Evolutionary conservation across 2,113 vertebrate genomes (phyloP).

Genomic region (Corythoichthys haematopterus): DNA sequence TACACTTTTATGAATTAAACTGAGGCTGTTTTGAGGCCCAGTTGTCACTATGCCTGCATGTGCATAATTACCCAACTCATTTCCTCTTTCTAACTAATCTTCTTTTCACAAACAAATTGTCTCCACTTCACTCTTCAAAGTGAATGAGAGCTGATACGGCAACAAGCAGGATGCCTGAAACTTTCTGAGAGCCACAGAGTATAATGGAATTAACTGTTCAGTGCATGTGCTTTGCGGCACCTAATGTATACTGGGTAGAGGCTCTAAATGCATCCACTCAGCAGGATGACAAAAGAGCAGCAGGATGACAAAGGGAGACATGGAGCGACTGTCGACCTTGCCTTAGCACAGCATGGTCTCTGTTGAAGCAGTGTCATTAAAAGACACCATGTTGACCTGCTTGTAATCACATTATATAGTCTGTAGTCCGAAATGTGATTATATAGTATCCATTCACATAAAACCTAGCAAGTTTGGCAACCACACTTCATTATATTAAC

Average conservation of each 20-base stretch:
- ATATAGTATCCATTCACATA: neutral
- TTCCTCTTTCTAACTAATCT: neutral
- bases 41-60: neutral
- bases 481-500: neutral
- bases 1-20: neutral
- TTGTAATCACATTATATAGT: constrained; percentile 23
- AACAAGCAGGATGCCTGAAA: constrained; percentile 4
- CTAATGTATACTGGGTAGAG: neutral
- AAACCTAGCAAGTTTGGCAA: neutral
- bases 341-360: neutral
- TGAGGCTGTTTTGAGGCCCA: neutral
- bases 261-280: neutral
- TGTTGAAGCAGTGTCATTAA: constrained; percentile 20
- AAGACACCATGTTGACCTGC: constrained; percentile 15
- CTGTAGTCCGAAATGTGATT: constrained; percentile 5
- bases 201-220: constrained; percentile 1
- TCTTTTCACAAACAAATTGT: constrained; percentile 3
- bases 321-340: constrained; percentile 20
- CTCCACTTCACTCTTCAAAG: constrained; percentile 5
- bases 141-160: constrained; percentile 2
- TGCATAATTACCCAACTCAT: neutral
- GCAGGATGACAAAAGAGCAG: neutral
- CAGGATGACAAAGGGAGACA: constrained; percentile 1
- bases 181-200: neutral
- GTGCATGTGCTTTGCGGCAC: neutral